Base-by-base conservation (phyloP, 2,113 vertebrate genomes). In the Mystacornis crossleyi region DNA sequence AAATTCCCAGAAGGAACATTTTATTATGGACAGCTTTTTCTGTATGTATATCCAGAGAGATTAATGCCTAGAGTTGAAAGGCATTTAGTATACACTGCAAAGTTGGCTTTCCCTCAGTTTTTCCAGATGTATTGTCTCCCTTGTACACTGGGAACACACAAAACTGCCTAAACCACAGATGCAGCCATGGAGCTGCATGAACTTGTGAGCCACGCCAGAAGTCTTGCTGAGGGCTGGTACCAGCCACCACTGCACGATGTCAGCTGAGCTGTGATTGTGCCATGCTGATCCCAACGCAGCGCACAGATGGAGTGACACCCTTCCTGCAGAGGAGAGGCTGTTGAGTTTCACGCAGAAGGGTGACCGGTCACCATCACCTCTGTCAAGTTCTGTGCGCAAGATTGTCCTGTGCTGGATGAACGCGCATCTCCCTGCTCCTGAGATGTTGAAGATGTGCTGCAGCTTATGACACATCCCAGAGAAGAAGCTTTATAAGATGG, bases 401-500 rank as follows among this genome's bases (percentile, higher is more conserved):
- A 43, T 17, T 47, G 50, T 26, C 61, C 72, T 66, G 90, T 18
- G 53, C 81, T 36, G 82, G 92, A 62, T 81, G 86, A 89, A 70
- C 1, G 18, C 9, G 3, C 78, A 2, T 69, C 82, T 93, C 73
- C 53, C 47, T 9, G 7, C 86, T 45, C 47, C 78, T 64, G 96
- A 80, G 75, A 86, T 70, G 80, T 2, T 92, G 92, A 97, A 95
- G 82, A 93, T 97, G 97, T 95, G 47, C 95, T 60, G 60, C 96
- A 90, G 96, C 94, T 95, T 98, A 97, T 99, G 98, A 99, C 96
- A 95, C 97, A 80, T 82, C 96, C 95, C 90, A 90, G 94, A 98
- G 97, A 97, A 97, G 96, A 98, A 96, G 97, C 98, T 96, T 95
- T 97, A 91, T 98, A 98, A 97, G 97, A 99, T 99, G 99, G 99